Conservation (phyloP, 2,797 vertebrate genomes). For the Acomys russatus region DNA sequence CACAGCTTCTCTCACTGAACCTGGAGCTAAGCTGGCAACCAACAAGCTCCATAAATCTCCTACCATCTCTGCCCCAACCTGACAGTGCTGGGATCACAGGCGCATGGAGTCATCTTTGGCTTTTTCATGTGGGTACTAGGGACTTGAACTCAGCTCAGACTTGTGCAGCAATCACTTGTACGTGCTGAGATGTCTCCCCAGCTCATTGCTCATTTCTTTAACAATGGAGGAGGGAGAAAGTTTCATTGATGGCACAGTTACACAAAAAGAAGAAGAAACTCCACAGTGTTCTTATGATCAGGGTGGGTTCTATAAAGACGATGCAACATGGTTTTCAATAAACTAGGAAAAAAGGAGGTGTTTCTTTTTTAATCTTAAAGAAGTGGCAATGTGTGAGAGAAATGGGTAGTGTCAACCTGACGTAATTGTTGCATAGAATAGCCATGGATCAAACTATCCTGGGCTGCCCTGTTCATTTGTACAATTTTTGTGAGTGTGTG, state of each 20-base stretch:
- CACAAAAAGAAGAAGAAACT: background rate
- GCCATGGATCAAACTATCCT: background rate
- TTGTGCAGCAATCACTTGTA: background rate
- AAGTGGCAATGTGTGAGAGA: background rate
- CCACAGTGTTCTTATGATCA: background rate
- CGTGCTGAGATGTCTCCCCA: background rate
- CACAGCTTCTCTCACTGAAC: background rate
- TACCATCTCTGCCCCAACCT: background rate
- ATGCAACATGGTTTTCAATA: background rate
- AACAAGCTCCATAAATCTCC: background rate
- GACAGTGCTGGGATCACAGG: background rate
- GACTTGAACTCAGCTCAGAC: background rate
- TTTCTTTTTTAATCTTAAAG: background rate
- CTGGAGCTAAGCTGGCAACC: background rate
- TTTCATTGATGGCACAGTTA: background rate
- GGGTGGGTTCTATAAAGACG: background rate
- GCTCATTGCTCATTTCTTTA: background rate
- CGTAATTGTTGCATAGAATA: background rate
- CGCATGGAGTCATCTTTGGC: background rate
- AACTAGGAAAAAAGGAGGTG: background rate
- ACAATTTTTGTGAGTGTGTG: background rate
- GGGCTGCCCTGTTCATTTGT: background rate
- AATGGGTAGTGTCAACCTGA: background rate
- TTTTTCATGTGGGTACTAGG: background rate
- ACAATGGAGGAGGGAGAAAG: background rate